These are phyloP conservation scores for Anarhynchus alexandrinus DNA, from an alignment of 2,113 vertebrate species.

Conservation along the genomic window DNA sequence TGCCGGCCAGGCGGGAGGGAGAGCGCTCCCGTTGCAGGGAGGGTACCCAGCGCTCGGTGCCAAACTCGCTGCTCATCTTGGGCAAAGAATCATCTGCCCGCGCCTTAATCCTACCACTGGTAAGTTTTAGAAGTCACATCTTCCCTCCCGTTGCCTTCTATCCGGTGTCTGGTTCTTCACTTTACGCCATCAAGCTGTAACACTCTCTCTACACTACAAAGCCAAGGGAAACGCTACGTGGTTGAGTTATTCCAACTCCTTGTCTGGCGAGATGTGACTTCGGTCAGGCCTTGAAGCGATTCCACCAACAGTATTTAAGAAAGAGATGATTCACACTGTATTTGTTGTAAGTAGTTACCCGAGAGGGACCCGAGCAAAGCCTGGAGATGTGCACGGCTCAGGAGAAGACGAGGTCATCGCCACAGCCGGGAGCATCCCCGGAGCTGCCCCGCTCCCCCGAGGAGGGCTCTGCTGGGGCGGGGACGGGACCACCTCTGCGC, in stretches of 20 bases:
- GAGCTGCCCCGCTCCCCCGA: background rate
- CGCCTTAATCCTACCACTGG: background rate
- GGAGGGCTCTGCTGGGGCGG: background rate
- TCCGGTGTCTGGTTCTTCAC: background rate
- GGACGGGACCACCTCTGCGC: too few species aligned
- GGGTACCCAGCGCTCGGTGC: background rate
- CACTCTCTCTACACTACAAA: background rate
- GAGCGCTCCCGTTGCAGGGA: accelerated
- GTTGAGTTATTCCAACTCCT: background rate
- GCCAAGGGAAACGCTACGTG: accelerated
- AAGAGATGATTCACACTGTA: background rate
- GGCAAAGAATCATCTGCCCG: background rate
- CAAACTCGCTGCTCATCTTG: background rate
- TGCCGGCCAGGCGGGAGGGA: background rate
- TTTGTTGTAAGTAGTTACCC: background rate
- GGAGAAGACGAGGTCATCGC: background rate
- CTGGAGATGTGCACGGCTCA: accelerated
- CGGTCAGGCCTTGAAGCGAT: background rate
- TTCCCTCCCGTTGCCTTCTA: background rate
- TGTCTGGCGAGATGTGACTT: background rate
- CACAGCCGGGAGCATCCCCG: accelerated
- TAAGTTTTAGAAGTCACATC: background rate
- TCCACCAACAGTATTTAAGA: background rate
- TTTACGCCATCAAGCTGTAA: background rate
- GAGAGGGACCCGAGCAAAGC: background rate